phyloP scores from a whole-genome alignment of 92 coral and sea anemone species.

The Heliopora coerulea region DNA sequence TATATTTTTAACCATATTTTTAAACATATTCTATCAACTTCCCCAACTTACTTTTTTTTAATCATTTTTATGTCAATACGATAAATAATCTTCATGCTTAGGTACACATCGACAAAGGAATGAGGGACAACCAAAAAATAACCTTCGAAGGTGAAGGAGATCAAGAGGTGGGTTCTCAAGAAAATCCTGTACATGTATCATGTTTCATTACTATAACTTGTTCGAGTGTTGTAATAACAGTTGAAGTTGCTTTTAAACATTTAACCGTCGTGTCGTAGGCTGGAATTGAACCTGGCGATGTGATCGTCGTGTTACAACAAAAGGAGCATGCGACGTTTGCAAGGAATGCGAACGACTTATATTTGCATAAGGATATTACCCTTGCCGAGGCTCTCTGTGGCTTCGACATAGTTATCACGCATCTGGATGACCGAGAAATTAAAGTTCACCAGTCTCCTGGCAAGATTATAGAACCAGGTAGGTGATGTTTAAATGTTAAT shows the following conservation, averaged over 20 bases:
- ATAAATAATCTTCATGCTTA: no score
- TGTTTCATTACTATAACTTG: no score
- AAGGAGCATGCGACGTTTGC: conserved; percentile 75
- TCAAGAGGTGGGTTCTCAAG: conserved; percentile 75
- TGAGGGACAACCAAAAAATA: conserved; percentile 93
- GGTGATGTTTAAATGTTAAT: conserved; percentile 1
- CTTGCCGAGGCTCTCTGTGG: conserved; percentile 93
- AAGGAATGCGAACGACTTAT: conserved; percentile 73
- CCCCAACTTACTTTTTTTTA: no score
- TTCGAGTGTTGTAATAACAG: no score
- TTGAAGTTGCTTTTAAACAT: no score
- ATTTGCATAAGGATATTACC: conserved; percentile 69
- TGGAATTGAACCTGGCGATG: conserved; percentile 94
- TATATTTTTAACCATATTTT: no score
- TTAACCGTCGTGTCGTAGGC: conserved; percentile 51
- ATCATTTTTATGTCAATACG: no score
- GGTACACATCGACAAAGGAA: conserved; percentile 96
- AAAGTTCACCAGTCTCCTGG: conserved; percentile 77
- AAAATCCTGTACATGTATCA: no score
- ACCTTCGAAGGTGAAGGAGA: conserved; percentile 97
- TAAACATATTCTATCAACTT: no score
- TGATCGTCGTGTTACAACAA: conserved; percentile 85
- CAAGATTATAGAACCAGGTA: conserved; percentile 90
- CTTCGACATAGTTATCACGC: conserved; percentile 89
- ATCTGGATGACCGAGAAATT: conserved; percentile 85